Percentiles rank a stretch among this genome's conserved stretches.
Evolutionary conservation across 2,888 invertebrate genomes (phyloP).

Genomic region (Linnaemya vulpina): DNA sequence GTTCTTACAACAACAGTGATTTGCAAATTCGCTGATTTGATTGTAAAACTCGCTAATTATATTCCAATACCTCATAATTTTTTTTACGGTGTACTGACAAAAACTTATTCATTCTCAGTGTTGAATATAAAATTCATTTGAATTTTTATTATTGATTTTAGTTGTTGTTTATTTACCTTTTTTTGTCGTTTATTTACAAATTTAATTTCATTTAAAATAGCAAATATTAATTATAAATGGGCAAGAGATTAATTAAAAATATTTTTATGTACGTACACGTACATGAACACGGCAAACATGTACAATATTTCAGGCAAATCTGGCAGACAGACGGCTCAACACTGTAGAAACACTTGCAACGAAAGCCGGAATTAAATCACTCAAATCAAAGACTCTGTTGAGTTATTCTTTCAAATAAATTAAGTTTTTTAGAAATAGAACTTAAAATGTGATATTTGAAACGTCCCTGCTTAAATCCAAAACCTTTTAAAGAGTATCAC

Average conservation of each 20-base stretch:
- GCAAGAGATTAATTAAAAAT: constrained; percentile 42
- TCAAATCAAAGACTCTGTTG: too few relatives aligned
- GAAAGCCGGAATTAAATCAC: not conserved
- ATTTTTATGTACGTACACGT: constrained; percentile 1
- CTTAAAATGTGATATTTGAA: too few relatives aligned
- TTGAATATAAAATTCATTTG: not conserved
- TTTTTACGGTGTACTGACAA: not conserved
- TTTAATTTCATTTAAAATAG: constrained; percentile 11
- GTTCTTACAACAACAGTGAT: too few relatives aligned
- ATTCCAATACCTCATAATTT: too few relatives aligned
- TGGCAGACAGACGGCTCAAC: not conserved
- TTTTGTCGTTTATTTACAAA: constrained; percentile 4
- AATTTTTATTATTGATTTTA: not conserved
- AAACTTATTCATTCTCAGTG: not conserved
- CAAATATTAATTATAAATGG: constrained; percentile 39
- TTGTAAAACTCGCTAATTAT: too few relatives aligned
- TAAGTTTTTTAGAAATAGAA: not conserved
- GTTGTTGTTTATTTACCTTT: not conserved
- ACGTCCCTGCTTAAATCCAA: too few relatives aligned
- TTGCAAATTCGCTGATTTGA: too few relatives aligned
- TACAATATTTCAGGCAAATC: not conserved
- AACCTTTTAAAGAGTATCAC: too few relatives aligned
- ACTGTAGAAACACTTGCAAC: not conserved
- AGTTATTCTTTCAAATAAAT: not conserved
- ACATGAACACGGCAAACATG: not conserved